Evolutionary conservation across 2,888 invertebrate species (phyloP).

Genomic region (Euproctis similis): DNA sequence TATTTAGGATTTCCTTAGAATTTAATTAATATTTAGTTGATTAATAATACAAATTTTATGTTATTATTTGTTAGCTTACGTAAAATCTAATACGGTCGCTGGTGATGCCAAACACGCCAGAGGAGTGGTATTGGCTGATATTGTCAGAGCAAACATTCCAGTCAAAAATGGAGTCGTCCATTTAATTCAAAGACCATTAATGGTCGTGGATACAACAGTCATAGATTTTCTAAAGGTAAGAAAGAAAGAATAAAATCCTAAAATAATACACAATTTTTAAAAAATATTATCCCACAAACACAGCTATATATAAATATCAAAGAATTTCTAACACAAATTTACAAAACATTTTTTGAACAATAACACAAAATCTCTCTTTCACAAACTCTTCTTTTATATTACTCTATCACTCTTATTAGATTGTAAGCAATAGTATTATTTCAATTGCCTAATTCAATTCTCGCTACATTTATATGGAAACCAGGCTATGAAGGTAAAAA

Average conservation of each 20-base stretch:
- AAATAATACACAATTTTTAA: too few relatives aligned
- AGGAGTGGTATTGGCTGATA: constrained; percentile 91
- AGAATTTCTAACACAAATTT: too few relatives aligned
- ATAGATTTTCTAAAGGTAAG: constrained; percentile 88
- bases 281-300: too few relatives aligned
- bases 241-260: too few relatives aligned
- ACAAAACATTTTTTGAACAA: too few relatives aligned
- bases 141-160: constrained; percentile 92
- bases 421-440: constrained; percentile 19
- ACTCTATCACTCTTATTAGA: constrained; percentile 8
- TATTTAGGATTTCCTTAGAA: too few relatives aligned
- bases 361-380: too few relatives aligned
- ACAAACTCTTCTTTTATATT: constrained; percentile 7
- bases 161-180: constrained; percentile 95
- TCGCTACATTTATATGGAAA: constrained; percentile 67
- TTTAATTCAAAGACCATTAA: constrained; percentile 91
- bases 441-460: constrained; percentile 51
- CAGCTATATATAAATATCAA: too few relatives aligned
- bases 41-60: background rate
- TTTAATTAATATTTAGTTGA: too few relatives aligned
- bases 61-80: constrained; percentile 78
- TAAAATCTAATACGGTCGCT: constrained; percentile 88
- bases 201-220: constrained; percentile 93
- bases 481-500: constrained; percentile 74
- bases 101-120: constrained; percentile 86